Conservation (phyloP, 2,888 invertebrate species). For the Parnassius glacialis region DNA sequence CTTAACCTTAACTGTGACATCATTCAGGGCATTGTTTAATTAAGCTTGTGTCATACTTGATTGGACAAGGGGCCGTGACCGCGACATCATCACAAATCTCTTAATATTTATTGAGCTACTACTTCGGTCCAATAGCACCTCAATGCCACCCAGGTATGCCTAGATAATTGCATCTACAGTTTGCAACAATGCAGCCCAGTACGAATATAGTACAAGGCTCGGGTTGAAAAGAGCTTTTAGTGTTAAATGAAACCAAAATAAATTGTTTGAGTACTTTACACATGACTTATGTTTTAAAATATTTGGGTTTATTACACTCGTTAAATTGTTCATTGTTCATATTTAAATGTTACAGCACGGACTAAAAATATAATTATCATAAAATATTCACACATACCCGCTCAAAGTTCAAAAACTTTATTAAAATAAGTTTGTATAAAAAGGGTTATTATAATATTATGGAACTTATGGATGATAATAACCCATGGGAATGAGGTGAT, state of each 20-base stretch:
- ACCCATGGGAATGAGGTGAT: no score
- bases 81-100: conserved; percentile 14
- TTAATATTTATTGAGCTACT: conserved; percentile 8
- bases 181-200: conserved; percentile 15
- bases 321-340: conserved; percentile 19
- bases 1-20: conserved; percentile 10
- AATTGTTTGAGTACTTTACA: conserved; percentile 42
- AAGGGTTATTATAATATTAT: no score
- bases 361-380: conserved; percentile 7
- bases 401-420: no score
- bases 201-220: conserved; percentile 21
- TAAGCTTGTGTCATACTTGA: conserved; percentile 1
- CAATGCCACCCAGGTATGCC: conserved; percentile 9
- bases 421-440: no score
- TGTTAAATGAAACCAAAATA: conserved; percentile 54
- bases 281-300: conserved; percentile 48
- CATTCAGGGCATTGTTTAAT: conserved; percentile 15
- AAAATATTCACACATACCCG: neutral
- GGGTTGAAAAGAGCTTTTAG: conserved; percentile 34
- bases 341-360: conserved; percentile 14
- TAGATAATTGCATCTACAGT: conserved; percentile 11
- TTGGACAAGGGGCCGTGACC: conserved; percentile 14
- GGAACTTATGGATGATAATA: no score
- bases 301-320: conserved; percentile 48
- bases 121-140: conserved; percentile 4